Conservation (phyloP, 1,140 invertebrate genomes). For the Antheraea pernyi region DNA sequence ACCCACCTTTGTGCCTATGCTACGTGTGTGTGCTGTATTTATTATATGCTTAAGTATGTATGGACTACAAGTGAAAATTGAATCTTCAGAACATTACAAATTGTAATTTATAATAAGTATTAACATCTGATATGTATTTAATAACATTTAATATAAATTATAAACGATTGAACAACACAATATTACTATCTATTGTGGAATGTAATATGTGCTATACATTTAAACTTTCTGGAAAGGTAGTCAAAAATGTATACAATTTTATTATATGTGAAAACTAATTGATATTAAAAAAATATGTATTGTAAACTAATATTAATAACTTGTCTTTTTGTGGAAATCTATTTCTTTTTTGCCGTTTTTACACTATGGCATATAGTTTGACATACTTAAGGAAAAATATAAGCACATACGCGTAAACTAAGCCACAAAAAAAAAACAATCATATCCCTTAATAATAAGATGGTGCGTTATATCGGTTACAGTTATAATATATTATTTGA, state of each 20-base stretch:
- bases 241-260: too few relatives aligned
- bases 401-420: neutral
- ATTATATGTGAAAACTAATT: too few relatives aligned
- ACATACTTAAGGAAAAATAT: neutral
- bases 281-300: too few relatives aligned
- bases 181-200: too few relatives aligned
- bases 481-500: slow-evolving; percentile 59
- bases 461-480: slow-evolving; percentile 53
- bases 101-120: too few relatives aligned
- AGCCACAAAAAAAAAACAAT: slow-evolving; percentile 29
- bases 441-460: slow-evolving; percentile 68
- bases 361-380: neutral
- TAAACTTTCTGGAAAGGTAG: too few relatives aligned
- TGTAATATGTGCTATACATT: too few relatives aligned
- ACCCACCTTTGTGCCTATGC: slow-evolving; percentile 33
- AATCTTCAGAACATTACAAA: neutral
- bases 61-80: neutral
- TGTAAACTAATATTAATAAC: too few relatives aligned
- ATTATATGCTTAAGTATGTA: neutral
- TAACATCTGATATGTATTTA: too few relatives aligned
- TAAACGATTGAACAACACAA: too few relatives aligned
- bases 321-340: too few relatives aligned
- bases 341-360: neutral
- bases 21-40: slow-evolving; percentile 31
- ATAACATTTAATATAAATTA: too few relatives aligned